Evolutionary conservation across 2,797 vertebrate species (phyloP).

Genomic region (Clamator glandarius): DNA sequence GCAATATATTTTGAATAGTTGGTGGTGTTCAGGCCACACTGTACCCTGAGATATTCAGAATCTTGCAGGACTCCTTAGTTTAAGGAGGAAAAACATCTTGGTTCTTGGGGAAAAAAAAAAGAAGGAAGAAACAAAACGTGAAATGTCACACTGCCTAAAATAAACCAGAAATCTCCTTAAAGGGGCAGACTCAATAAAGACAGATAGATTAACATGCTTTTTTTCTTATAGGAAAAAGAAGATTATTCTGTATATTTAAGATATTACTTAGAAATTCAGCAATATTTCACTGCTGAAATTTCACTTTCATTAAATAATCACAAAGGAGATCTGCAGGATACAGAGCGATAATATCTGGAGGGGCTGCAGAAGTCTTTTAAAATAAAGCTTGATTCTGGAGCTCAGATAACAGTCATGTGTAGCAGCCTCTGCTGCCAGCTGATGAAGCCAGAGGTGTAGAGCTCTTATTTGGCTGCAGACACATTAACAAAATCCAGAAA

Average conservation of each 20-base stretch:
- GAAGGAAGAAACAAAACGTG: background rate
- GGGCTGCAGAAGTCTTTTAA: background rate
- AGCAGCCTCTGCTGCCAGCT: background rate
- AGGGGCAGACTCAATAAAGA: background rate
- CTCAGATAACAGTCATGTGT: background rate
- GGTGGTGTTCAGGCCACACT: background rate
- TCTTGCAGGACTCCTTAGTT: background rate
- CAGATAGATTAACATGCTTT: background rate
- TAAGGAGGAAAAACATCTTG: background rate
- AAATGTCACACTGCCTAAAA: slow-evolving; percentile 30
- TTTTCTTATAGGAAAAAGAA: background rate
- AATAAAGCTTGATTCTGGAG: background rate
- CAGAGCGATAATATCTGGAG: background rate
- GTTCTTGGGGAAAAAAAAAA: background rate
- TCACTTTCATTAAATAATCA: background rate
- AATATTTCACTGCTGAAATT: background rate
- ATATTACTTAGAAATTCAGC: background rate
- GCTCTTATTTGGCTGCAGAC: background rate
- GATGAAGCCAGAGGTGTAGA: background rate
- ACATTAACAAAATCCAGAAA: background rate
- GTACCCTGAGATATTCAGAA: background rate
- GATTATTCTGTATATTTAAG: background rate
- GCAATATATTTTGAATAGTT: background rate
- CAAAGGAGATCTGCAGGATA: background rate
- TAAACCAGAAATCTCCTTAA: slow-evolving; percentile 18